Conservation (phyloP, 2,888 invertebrate species). For the Oxyteleia sp. region DNA sequence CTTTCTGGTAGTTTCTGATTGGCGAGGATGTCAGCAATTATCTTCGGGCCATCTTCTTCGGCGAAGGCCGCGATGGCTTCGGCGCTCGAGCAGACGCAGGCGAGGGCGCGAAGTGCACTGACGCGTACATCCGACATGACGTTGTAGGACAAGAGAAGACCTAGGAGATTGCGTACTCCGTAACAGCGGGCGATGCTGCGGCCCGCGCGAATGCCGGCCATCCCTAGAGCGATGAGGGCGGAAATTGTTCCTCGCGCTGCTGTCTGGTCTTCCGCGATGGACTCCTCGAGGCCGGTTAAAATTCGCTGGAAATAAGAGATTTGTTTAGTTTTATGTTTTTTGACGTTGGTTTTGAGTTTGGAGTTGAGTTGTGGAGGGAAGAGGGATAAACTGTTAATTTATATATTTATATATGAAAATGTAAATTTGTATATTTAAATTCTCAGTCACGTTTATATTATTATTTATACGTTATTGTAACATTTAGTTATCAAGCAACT, state of each 20-base stretch:
- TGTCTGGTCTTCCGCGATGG: slow-evolving; percentile 89
- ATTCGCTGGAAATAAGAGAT: slow-evolving; percentile 90
- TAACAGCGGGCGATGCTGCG: slow-evolving; percentile 92
- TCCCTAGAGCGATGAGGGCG: slow-evolving; percentile 91
- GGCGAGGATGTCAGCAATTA: slow-evolving; percentile 93
- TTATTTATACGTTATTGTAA: too few species aligned
- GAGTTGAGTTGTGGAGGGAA: too few species aligned
- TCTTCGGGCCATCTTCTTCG: slow-evolving; percentile 94
- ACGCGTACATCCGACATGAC: slow-evolving; percentile 92
- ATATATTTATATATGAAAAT: too few species aligned
- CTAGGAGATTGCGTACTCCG: slow-evolving; percentile 90
- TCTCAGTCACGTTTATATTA: too few species aligned
- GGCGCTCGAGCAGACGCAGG: slow-evolving; percentile 94
- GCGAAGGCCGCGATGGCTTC: slow-evolving; percentile 94
- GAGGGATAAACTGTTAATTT: too few species aligned
- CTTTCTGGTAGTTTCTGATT: slow-evolving; percentile 91
- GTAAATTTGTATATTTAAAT: too few species aligned
- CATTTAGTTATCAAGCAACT: too few species aligned
- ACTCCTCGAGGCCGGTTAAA: slow-evolving; percentile 91
- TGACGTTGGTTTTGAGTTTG: too few species aligned
- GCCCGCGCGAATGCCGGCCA: slow-evolving; percentile 91
- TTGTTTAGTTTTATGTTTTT: too few species aligned
- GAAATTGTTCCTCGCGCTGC: slow-evolving; percentile 88
- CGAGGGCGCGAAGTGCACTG: slow-evolving; percentile 93
- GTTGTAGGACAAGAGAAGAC: slow-evolving; percentile 83